These are phyloP conservation scores for Limnephilus auricula DNA, from an alignment of 2,888 invertebrate species.

Conservation along the genomic window DNA sequence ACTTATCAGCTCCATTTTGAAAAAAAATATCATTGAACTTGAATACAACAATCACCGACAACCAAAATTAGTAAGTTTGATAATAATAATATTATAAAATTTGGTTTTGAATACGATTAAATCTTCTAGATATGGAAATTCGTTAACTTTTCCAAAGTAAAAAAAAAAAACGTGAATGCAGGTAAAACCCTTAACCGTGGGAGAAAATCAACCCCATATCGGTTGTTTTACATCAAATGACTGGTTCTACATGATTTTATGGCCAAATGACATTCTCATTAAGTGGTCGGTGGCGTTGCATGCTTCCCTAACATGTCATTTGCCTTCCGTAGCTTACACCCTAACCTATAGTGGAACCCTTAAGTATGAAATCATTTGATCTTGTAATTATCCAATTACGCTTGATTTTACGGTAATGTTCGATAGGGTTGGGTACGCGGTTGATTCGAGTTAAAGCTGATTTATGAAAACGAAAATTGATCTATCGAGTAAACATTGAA, in stretches of 20 bases:
- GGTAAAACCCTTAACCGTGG: slow-evolving; percentile 27
- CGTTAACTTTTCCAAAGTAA: too few relatives aligned
- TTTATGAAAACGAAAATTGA: neutral
- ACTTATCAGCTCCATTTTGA: too few relatives aligned
- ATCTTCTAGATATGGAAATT: too few relatives aligned
- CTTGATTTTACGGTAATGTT: slow-evolving; percentile 57
- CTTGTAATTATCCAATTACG: slow-evolving; percentile 61
- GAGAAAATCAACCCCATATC: slow-evolving; percentile 27
- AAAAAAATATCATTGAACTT: too few relatives aligned
- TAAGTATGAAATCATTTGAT: slow-evolving; percentile 55
- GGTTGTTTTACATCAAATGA: slow-evolving; percentile 47
- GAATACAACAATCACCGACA: too few relatives aligned
- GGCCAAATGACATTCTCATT: slow-evolving; percentile 54
- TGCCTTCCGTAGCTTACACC: slow-evolving; percentile 52
- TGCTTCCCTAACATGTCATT: slow-evolving; percentile 59
- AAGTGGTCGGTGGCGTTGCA: slow-evolving; percentile 46
- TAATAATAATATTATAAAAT: too few relatives aligned
- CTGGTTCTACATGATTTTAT: slow-evolving; percentile 53
- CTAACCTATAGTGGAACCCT: slow-evolving; percentile 48
- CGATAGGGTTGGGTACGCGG: slow-evolving; percentile 27
- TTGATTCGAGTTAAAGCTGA: slow-evolving; percentile 19
- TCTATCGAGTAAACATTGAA: neutral
- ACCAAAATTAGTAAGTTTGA: too few relatives aligned
- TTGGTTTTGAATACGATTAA: too few relatives aligned
- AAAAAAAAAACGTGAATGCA: neutral